Evolutionary conservation across 2,113 vertebrate species (phyloP).

Genomic region (Ctenomys sociabilis): DNA sequence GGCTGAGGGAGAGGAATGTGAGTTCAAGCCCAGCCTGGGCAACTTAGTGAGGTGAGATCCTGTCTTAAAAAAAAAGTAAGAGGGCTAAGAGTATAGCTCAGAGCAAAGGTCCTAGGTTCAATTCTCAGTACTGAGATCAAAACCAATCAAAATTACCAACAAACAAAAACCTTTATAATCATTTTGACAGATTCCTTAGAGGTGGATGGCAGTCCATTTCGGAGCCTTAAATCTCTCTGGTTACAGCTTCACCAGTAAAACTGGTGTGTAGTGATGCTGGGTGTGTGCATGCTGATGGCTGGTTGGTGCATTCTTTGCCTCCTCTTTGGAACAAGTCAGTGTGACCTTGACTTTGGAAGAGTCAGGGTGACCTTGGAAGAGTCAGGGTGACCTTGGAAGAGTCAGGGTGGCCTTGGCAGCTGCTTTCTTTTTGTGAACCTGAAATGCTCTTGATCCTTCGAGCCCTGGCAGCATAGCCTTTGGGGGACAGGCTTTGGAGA

Average conservation of each 20-base stretch:
- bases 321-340: not conserved
- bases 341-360: not conserved
- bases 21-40: not conserved
- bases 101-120: not conserved
- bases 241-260: not conserved
- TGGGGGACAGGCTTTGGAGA: not conserved
- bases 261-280: not conserved
- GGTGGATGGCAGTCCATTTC: not conserved
- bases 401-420: not conserved
- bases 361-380: not conserved
- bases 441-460: not conserved
- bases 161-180: not conserved
- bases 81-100: not conserved
- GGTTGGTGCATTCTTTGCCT: not conserved
- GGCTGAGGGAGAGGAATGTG: not conserved
- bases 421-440: not conserved
- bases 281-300: fast-evolving
- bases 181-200: not conserved
- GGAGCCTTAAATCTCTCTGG: not conserved
- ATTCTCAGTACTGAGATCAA: not conserved
- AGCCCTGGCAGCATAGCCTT: not conserved
- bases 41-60: not conserved
- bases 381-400: not conserved
- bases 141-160: not conserved
- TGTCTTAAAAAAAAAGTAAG: not conserved